These are phyloP conservation scores for Isaurus tuberculatus DNA, from an alignment of 92 coral and sea anemone species.

Conservation along the genomic window DNA sequence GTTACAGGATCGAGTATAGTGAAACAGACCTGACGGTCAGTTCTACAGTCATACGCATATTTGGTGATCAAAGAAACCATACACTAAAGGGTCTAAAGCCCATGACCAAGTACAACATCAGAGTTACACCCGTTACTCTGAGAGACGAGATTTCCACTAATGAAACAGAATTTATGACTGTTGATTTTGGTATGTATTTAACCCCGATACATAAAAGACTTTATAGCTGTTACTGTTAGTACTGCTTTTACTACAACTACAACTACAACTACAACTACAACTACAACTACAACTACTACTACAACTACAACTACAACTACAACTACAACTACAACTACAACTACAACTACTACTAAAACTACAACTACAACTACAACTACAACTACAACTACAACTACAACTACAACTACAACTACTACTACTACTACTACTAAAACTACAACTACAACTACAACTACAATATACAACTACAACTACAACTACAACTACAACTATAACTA, in stretches of 20 bases:
- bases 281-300: background rate
- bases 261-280: background rate
- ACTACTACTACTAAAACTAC: no score
- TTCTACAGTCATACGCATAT: background rate
- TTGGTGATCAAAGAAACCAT: background rate
- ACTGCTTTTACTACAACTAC: background rate
- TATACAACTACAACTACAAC: no score
- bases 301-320: background rate
- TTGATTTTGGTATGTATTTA: background rate
- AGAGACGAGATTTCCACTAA: background rate
- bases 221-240: background rate
- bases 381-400: background rate
- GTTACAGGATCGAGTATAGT: constrained; percentile 1
- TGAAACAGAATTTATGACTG: background rate
- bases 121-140: background rate
- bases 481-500: no score
- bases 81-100: background rate
- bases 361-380: no score
- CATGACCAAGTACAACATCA: background rate
- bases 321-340: background rate
- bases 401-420: background rate
- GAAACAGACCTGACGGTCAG: background rate
- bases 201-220: background rate
- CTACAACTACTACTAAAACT: background rate
- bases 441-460: no score